Evolutionary conservation across 2,797 vertebrate genomes (phyloP).

Genomic region (Spinus pinus): DNA sequence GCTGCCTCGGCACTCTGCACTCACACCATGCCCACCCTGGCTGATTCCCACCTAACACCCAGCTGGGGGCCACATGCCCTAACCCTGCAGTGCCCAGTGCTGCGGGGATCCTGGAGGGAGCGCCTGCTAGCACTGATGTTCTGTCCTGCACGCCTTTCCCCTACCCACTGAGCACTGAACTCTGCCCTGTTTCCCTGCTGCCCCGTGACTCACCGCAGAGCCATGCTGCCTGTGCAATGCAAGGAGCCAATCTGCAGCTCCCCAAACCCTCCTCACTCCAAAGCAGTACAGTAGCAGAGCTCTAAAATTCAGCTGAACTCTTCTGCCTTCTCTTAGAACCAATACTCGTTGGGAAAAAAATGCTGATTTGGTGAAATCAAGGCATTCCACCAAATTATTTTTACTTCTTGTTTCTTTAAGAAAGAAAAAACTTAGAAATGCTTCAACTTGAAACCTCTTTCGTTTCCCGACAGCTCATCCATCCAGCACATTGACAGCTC

Average conservation of each 20-base stretch:
- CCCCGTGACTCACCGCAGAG: conserved; percentile 23
- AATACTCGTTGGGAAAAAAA: not conserved
- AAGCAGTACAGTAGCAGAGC: not conserved
- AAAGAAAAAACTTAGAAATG: not conserved
- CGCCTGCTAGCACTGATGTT: not conserved
- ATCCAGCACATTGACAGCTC: conserved; percentile 46
- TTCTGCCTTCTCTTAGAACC: not conserved
- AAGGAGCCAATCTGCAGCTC: not conserved
- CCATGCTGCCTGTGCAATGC: not conserved
- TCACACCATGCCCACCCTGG: not conserved
- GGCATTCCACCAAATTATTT: not conserved
- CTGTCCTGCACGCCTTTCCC: conserved; percentile 10
- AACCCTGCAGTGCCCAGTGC: not conserved
- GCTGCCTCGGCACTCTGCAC: not conserved
- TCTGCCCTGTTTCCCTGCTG: not conserved
- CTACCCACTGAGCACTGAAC: conserved; percentile 36
- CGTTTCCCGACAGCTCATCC: conserved; percentile 28
- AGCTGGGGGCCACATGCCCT: not conserved
- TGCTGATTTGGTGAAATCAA: conserved; percentile 23
- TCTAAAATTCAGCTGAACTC: not conserved
- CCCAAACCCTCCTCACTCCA: not conserved
- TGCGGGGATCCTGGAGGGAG: not conserved
- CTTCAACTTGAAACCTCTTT: conserved; percentile 36
- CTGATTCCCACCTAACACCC: not conserved
- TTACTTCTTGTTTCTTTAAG: not conserved